Evolutionary conservation across 2,797 vertebrate genomes (phyloP), one percentile per base, ranked within the genome.

Genomic region (Enoplosus armatus): DNA sequence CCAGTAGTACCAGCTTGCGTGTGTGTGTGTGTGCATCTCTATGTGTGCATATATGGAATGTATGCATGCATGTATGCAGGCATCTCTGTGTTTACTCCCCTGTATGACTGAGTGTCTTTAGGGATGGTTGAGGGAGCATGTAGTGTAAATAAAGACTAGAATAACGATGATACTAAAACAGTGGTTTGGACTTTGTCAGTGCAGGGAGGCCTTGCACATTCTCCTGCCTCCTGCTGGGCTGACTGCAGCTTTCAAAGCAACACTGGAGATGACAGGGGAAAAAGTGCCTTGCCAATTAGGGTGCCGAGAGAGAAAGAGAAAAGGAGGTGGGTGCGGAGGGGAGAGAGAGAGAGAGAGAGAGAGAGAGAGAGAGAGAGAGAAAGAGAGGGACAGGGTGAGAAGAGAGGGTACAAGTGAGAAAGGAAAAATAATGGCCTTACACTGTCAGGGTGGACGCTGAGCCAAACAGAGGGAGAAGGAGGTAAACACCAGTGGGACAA

Each of bases 401-500:
- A 55, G 70, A 83, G 56, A 70, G 71, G 75, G 66, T 76, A 77
- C 83, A 87, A 86, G 82, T 76, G 83, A 84, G 80, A 87, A 72
- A 82, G 79, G 61, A 80, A 83, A 94, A 92, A 93, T 92, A 92
- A 94, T 92, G 86, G 93, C 85, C 90, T 87, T 80, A 73, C 75
- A 73, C 88, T 91, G 93, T 92, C 87, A 92, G 86, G 75, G 85
- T 85, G 84, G 84, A 93, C 60, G 59, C 85, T 84, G 79, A 85
- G 90, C 73, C 83, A 89, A 89, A 89, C 86, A 89, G 77, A 90
- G 69, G 80, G 77, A 82, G 66, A 78, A 85, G 79, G 87, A 91
- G 87, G 91, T 89, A 94, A 93, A 94, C 88, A 92, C 89, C 80
- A 67, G 69, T 85, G 92, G 90, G 92, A 94, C 89, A 92, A 94